A percentile compares a stretch with the other conserved stretches of the same genome.
Evolutionary conservation across 2,888 invertebrate genomes (phyloP).

Genomic region (Xestia sexstrigata): DNA sequence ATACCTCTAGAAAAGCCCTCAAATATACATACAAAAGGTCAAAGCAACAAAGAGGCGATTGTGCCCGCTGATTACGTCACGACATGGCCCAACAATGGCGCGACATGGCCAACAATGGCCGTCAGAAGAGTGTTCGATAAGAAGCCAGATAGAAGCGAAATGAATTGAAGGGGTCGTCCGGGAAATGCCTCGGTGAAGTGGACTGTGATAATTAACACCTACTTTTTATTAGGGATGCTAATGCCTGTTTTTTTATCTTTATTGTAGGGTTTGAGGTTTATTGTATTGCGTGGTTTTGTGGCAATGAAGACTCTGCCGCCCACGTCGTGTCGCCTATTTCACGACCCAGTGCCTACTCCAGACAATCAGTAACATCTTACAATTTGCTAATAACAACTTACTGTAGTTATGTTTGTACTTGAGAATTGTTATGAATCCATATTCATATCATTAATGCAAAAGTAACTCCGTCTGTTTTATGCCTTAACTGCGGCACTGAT

Average conservation of each 20-base stretch:
- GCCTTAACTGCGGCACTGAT: neutral
- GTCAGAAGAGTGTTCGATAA: conserved; percentile 56
- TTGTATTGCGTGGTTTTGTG: conserved; percentile 8
- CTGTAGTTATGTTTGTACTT: neutral
- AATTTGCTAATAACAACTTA: neutral
- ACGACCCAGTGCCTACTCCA: neutral
- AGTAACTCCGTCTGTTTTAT: neutral
- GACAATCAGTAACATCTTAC: neutral
- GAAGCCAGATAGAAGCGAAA: conserved; percentile 44
- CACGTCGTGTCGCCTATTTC: neutral
- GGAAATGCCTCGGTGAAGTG: conserved; percentile 32
- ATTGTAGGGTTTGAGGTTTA: conserved; percentile 33
- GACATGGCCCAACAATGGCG: conserved; percentile 43
- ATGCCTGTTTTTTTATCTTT: conserved; percentile 52
- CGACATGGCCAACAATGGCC: conserved; percentile 37
- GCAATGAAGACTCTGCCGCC: neutral
- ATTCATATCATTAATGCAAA: neutral
- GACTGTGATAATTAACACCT: conserved; percentile 57
- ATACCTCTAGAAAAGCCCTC: conserved; percentile 68
- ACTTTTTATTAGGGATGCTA: conserved; percentile 50
- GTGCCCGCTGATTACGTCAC: conserved; percentile 59
- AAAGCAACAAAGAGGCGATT: conserved; percentile 64
- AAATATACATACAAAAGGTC: conserved; percentile 70
- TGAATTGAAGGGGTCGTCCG: conserved; percentile 42
- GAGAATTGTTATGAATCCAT: neutral